Evolutionary conservation across 2,113 vertebrate genomes (phyloP).

Genomic region (Melanerpes aurifrons): DNA sequence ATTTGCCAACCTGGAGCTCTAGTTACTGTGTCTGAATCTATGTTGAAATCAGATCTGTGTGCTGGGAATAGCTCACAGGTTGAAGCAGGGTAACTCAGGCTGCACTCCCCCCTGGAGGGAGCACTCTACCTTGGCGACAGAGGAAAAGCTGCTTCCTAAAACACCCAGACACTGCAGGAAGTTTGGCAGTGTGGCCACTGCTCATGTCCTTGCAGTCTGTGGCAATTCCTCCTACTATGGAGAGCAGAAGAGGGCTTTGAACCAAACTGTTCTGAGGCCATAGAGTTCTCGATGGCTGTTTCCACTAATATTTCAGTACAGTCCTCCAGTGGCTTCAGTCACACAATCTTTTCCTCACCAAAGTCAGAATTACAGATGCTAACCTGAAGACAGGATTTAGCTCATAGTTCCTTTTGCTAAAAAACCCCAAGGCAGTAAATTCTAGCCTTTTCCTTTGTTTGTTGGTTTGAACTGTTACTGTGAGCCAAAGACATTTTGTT

Average conservation of each 20-base stretch:
- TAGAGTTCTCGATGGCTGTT: neutral
- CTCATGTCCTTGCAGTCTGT: neutral
- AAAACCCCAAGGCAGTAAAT: neutral
- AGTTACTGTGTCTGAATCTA: neutral
- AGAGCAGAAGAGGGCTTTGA: neutral
- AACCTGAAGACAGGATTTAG: neutral
- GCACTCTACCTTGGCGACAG: rapidly evolving
- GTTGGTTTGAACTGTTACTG: neutral
- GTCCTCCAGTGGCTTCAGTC: neutral
- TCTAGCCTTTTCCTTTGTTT: neutral
- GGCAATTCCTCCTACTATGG: neutral
- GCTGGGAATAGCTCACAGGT: neutral
- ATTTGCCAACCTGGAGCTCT: neutral
- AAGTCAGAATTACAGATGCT: neutral
- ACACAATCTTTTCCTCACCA: neutral
- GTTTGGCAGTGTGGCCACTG: rapidly evolving
- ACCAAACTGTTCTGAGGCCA: neutral
- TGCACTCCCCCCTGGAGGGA: neutral
- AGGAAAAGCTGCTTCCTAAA: neutral
- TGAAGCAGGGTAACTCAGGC: neutral
- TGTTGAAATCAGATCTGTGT: neutral
- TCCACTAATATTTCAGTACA: rapidly evolving
- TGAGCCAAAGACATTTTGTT: neutral
- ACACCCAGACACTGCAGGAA: rapidly evolving
- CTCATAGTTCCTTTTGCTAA: neutral